Base-by-base conservation (phyloP, 30 jellyfish, hydroid and myxozoan genomes). In the Aurelia aurita complex sp. Pacific region DNA sequence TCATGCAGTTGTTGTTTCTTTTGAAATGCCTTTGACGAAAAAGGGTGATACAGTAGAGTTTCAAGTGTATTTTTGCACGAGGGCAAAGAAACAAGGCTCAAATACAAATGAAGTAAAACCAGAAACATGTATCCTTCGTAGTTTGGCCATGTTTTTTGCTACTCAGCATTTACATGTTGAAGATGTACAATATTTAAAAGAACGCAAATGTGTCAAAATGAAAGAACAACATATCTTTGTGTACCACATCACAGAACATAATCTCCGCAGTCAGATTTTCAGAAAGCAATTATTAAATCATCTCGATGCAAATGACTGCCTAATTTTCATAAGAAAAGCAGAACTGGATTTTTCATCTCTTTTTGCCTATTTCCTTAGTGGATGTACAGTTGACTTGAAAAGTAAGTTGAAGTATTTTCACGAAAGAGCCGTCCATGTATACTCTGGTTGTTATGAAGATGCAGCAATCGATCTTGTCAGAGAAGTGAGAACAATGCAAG, bases 61-160 rank as follows among this genome's bases (percentile, higher is more conserved):
- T 42, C 92, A 83, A 66, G 92, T 83, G 59, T 83, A 83, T 32
- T 83, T 69, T 63, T 83, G 92, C 74, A 83, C 92, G 72, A 79
- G 92, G 8, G 92, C 92, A 33, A 42, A 63, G 55, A 38, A 71
- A 40, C 81, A 83, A 17, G 80, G 42, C 2, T 72, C 76, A 10
- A 67, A 42, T 23, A 19, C 75, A 29, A 43, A 52, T 12, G 86
- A 83, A 5, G 76, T 67, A 1, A 51, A 85, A 14, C 86, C 92
- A 8, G 92, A 83, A 46, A 63, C 92, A 4, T 83, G 86, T 76
- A 71, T 71, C 17, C 74, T 83, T 16, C 80, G 86, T 8, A 71
- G 92, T 59, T 62, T 83, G 73, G 64, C 92, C 32, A 57, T 83
- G 86, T 83, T 83, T 54, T 83, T 83, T 51, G 63, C 29, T 64